Evolutionary conservation across 2,888 invertebrate species (phyloP).

Genomic region (Oeneis ivallda): DNA sequence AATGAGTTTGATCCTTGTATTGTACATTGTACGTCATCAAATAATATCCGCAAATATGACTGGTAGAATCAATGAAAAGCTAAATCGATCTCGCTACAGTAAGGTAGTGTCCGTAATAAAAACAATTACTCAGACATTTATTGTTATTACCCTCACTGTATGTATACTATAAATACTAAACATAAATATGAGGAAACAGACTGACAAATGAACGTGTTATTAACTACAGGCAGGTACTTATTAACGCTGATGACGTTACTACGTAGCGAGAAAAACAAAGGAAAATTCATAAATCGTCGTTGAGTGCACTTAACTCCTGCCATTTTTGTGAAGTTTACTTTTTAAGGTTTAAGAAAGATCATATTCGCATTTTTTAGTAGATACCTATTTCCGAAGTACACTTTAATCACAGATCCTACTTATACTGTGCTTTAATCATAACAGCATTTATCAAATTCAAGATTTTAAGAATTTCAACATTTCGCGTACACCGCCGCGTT

Average conservation of each 20-base stretch:
- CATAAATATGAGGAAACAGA: conserved; percentile 3
- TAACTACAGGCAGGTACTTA: conserved; percentile 2
- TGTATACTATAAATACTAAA: conserved; percentile 9
- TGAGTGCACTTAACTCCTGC: no score
- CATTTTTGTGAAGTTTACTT: no score
- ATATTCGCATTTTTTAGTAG: no score
- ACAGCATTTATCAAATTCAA: no score
- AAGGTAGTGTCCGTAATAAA: conserved; percentile 3
- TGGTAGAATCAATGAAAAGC: background rate
- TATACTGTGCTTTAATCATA: no score
- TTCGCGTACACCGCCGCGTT: no score
- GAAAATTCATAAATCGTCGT: conserved; percentile 6
- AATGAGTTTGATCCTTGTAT: background rate
- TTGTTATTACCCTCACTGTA: conserved; percentile 7
- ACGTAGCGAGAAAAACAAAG: conserved; percentile 11
- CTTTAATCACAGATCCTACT: no score
- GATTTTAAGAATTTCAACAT: no score
- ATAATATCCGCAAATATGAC: conserved; percentile 5
- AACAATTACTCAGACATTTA: conserved; percentile 11
- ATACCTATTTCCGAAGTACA: no score
- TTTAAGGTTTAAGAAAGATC: no score
- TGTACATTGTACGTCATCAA: background rate
- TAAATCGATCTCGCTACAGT: conserved; percentile 5
- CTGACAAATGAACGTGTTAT: conserved; percentile 15
- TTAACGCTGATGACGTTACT: background rate